Evolutionary conservation across 2,888 invertebrate species (phyloP).

Genomic region (Pachliopta kotzebuea): DNA sequence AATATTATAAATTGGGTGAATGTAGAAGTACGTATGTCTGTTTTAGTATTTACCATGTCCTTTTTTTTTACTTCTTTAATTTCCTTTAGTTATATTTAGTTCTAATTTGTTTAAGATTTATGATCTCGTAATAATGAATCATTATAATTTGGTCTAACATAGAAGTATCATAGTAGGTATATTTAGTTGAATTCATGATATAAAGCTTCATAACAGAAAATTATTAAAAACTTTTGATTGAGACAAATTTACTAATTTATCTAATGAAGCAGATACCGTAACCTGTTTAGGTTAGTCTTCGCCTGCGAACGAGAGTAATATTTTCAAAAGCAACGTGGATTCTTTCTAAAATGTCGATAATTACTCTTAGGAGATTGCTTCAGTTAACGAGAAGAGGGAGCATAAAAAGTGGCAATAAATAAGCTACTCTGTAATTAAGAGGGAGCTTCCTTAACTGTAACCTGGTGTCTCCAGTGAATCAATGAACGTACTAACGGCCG

Average conservation of each 20-base stretch:
- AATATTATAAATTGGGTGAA: no score
- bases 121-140: no score
- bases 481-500: slow-evolving; percentile 31
- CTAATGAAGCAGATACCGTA: not conserved
- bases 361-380: slow-evolving; percentile 53
- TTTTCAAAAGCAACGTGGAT: slow-evolving; percentile 23
- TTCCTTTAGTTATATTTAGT: no score
- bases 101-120: no score
- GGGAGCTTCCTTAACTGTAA: slow-evolving; percentile 30
- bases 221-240: not conserved
- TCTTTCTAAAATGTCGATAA: slow-evolving; percentile 50
- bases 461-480: slow-evolving; percentile 26
- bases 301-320: not conserved
- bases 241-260: not conserved
- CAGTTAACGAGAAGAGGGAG: slow-evolving; percentile 40
- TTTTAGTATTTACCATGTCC: no score
- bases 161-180: no score
- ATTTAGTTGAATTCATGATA: no score
- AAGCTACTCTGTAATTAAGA: slow-evolving; percentile 47
- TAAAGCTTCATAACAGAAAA: not conserved
- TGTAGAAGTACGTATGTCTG: no score
- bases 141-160: no score
- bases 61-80: no score
- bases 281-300: no score
- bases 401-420: slow-evolving; percentile 49